These are phyloP conservation scores for Pseudochromis fuscus DNA, from an alignment of 2,797 vertebrate genomes.

Conservation along the genomic window DNA sequence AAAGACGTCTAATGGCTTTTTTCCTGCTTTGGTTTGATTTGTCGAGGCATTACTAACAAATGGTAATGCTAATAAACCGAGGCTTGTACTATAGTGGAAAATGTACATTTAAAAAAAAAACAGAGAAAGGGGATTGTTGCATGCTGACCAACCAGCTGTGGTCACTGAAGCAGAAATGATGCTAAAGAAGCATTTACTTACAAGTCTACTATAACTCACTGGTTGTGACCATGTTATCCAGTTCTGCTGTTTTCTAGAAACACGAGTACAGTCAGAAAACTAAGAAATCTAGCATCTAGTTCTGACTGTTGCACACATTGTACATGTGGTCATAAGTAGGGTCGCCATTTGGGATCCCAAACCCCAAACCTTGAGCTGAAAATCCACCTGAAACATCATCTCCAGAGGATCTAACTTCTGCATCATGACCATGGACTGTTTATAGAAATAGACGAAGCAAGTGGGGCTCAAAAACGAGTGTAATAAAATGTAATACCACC, in stretches of 20 bases:
- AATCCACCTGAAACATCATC: too few relatives aligned
- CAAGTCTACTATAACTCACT: slow-evolving; percentile 21
- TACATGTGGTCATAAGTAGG: background rate
- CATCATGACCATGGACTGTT: too few relatives aligned
- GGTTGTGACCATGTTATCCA: slow-evolving; percentile 41
- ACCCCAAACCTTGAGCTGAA: too few relatives aligned
- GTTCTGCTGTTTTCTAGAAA: slow-evolving; percentile 30
- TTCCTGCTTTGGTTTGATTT: slow-evolving; percentile 41
- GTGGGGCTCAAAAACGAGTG: too few relatives aligned
- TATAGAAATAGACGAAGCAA: too few relatives aligned
- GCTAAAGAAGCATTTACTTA: slow-evolving; percentile 35
- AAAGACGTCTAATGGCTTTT: slow-evolving; percentile 22
- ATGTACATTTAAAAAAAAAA: slow-evolving; percentile 34
- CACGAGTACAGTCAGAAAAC: slow-evolving; percentile 11
- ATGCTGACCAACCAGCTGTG: slow-evolving; percentile 40
- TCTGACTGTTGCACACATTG: slow-evolving; percentile 6
- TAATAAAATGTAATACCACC: too few relatives aligned
- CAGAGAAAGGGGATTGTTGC: slow-evolving; percentile 39
- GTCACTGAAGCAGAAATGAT: slow-evolving; percentile 34
- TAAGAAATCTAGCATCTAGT: background rate
- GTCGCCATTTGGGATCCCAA: slow-evolving; percentile 32
- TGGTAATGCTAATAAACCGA: slow-evolving; percentile 20
- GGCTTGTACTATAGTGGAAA: slow-evolving; percentile 38
- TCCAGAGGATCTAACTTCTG: too few relatives aligned
- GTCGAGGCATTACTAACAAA: slow-evolving; percentile 32